Evolutionary conservation across 2,113 vertebrate species (phyloP).

Genomic region (Myxocyprinus asiaticus): DNA sequence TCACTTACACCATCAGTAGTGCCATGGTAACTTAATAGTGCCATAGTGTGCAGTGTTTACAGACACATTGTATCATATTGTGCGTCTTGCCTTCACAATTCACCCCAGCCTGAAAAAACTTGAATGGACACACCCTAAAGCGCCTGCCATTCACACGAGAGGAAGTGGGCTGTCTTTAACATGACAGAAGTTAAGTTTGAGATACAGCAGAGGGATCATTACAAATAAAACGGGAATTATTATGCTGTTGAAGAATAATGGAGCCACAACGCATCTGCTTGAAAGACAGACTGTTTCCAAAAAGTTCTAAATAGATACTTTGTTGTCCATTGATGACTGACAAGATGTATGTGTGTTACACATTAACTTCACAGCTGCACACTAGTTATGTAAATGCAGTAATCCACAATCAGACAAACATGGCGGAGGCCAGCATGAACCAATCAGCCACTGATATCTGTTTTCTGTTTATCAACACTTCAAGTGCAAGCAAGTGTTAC

Average conservation of each 20-base stretch:
- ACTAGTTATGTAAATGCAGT: constrained; percentile 1
- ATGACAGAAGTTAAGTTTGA: constrained; percentile 46
- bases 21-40: too few species aligned
- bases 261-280: too few species aligned
- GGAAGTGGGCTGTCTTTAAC: constrained; percentile 59
- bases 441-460: constrained; percentile 15
- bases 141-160: constrained; percentile 49
- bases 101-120: constrained; percentile 59
- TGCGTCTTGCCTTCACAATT: constrained; percentile 56
- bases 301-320: not conserved
- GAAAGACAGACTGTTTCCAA: not conserved
- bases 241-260: not conserved
- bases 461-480: constrained; percentile 53
- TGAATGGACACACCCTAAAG: constrained; percentile 47
- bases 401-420: too few species aligned
- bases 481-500: constrained; percentile 40
- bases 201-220: not conserved
- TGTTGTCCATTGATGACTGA: not conserved
- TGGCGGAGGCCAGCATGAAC: not conserved
- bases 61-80: constrained; percentile 51
- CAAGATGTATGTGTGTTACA: not conserved
- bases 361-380: not conserved
- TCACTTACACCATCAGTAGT: too few species aligned
- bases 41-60: not conserved
- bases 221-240: constrained; percentile 17